phyloP scores from a whole-genome alignment of 1,140 invertebrate species.

The Drosophila bocqueti region DNA sequence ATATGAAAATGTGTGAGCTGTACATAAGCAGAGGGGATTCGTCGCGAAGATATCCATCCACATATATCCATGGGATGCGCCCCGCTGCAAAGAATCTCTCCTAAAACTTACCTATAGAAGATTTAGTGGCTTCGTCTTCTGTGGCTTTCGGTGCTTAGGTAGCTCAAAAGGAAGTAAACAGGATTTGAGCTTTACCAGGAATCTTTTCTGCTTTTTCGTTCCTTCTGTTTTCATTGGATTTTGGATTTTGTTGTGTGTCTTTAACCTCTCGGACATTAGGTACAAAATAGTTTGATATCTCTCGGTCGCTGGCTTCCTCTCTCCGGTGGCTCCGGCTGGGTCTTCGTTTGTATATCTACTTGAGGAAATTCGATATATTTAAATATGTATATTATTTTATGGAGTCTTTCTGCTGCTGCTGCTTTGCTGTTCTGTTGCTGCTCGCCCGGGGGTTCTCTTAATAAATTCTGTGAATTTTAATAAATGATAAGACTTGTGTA shows the following conservation, averaged over 20 bases:
- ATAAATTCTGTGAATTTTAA: constrained; percentile 75
- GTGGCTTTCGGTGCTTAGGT: constrained; percentile 63
- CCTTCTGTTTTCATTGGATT: constrained; percentile 3
- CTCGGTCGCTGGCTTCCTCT: constrained; percentile 9
- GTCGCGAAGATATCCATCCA: constrained; percentile 17
- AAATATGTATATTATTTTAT: constrained; percentile 64
- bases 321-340: background rate
- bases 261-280: constrained; percentile 60
- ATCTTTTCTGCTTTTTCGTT: constrained; percentile 31
- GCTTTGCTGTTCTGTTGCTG: constrained; percentile 30
- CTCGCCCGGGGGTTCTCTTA: constrained; percentile 50
- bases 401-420: constrained; percentile 40
- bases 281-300: constrained; percentile 68
- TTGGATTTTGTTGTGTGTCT: constrained; percentile 26
- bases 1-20: constrained; percentile 55
- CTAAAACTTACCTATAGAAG: constrained; percentile 70
- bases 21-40: constrained; percentile 38
- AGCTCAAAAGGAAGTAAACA: constrained; percentile 78
- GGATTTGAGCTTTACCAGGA: constrained; percentile 77
- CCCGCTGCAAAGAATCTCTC: constrained; percentile 53
- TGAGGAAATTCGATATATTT: constrained; percentile 76
- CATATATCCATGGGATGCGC: constrained; percentile 11
- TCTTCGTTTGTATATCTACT: constrained; percentile 55
- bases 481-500: constrained; percentile 75
- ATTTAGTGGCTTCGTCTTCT: constrained; percentile 71